Base-by-base conservation (phyloP, 2,113 vertebrate genomes). In the Sphyrna mokarran region DNA sequence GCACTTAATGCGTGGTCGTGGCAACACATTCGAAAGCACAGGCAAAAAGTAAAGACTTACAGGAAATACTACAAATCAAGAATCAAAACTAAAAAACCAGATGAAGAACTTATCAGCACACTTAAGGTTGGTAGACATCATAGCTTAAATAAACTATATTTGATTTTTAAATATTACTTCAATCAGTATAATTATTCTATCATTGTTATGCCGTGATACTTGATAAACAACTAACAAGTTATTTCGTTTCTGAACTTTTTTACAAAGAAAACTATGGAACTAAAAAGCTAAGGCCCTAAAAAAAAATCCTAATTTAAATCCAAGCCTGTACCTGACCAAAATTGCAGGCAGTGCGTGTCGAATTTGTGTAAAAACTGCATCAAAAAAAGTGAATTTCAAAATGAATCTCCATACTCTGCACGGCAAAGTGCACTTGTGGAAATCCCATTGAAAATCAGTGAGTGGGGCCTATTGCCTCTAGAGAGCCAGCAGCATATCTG, bases 1-100 rank as follows among this genome's bases (percentile, higher is more conserved):
- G 97, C 96, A 8, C 98, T 99, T 91, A 97, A 98, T 37, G 98
- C 99, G 98, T 99, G 99, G 99, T 99, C 99, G 7, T 99, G 99
- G 99, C 97, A 97, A 23, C 98, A 98, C 96, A 99, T 99, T 96
- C 95, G 40, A 0, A 90, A 96, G 43, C 99, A 99, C 40, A 97
- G 99, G 54, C 97, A 97, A 85, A 97, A 97, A 97, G 96, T 99
- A 37, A 99, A 99, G 96, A 96, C 58, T 43, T 99, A 99, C 96
- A 97, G 97, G 96, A 98, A 98, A 20, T 96, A 99, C 76, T 99
- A 99, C 97, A 99, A 98, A 97, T 97, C 96, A 95, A 99, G 98
- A 96, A 98, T 99, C 97, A 99, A 98, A 48, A 98, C 95, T 96
- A 99, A 98, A 97, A 99, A 99, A 96, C 98, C 98, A 96, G 90